Percentiles rank a stretch among this genome's conserved stretches.
Evolutionary conservation across 1,140 invertebrate species (phyloP).

Genomic region (Chlorops oryzae): DNA sequence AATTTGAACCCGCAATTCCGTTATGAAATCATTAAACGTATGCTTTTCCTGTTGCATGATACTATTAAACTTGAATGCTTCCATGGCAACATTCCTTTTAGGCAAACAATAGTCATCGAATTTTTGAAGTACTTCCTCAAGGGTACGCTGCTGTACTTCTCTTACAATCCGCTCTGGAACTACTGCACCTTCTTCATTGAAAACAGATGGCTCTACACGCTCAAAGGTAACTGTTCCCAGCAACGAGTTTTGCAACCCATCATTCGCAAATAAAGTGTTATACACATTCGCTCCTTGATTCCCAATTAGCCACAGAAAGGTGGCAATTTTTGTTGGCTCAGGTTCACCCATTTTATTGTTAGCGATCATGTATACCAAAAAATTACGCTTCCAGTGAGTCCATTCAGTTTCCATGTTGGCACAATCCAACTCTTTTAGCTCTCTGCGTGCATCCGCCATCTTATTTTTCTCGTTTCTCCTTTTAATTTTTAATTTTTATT

Average conservation of each 20-base stretch:
- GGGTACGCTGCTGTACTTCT: background rate
- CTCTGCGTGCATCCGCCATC: too few species aligned
- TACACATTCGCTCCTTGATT: constrained; percentile 5
- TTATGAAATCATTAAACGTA: constrained; percentile 11
- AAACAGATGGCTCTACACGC: too few species aligned
- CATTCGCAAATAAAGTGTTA: constrained; percentile 9
- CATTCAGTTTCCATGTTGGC: constrained; percentile 8
- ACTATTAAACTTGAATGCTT: constrained; percentile 13
- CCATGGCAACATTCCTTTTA: constrained; percentile 9
- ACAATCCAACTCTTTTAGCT: too few species aligned
- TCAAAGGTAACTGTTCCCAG: background rate
- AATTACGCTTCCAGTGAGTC: constrained; percentile 12
- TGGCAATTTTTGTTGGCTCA: constrained; percentile 11
- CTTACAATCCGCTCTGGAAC: background rate
- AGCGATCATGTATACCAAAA: constrained; percentile 15
- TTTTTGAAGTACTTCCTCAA: background rate
- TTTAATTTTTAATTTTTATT: too few species aligned
- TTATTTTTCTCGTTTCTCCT: too few species aligned
- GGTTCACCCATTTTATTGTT: constrained; percentile 5
- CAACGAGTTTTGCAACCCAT: constrained; percentile 1
- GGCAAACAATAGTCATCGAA: constrained; percentile 13
- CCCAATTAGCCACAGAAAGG: constrained; percentile 11
- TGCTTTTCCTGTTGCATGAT: constrained; percentile 11
- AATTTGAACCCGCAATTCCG: background rate
- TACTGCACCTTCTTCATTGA: too few species aligned